These are phyloP conservation scores for Enteromius anoplus DNA, from an alignment of 2,797 vertebrate species.

Conservation along the genomic window DNA sequence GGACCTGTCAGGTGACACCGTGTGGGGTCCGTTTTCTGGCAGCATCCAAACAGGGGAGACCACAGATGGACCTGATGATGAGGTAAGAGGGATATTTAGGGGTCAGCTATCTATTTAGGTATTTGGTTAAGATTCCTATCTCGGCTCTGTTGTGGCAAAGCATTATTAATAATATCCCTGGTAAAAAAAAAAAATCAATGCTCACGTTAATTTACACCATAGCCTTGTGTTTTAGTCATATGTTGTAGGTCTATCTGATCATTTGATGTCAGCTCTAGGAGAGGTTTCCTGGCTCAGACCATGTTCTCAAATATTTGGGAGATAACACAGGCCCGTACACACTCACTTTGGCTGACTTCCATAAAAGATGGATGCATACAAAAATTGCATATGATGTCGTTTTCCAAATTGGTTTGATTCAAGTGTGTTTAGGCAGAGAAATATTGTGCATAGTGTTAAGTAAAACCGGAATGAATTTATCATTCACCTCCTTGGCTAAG, in stretches of 20 bases:
- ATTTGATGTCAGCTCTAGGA: conserved; percentile 73
- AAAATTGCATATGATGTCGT: not conserved
- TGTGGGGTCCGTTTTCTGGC: conserved; percentile 90
- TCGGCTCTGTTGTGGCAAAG: not conserved
- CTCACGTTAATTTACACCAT: not conserved
- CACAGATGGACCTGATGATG: conserved; percentile 65
- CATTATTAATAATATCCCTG: not conserved
- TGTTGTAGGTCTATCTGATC: conserved; percentile 72
- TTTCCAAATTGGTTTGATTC: not conserved
- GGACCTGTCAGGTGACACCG: conserved; percentile 76
- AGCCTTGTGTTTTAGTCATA: conserved; percentile 60
- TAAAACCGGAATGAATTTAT: not conserved
- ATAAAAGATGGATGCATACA: conserved; percentile 13
- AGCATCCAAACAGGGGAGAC: conserved; percentile 77
- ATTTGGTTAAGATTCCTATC: conserved; percentile 26
- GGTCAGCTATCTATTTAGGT: conserved; percentile 54
- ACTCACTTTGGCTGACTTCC: conserved; percentile 29
- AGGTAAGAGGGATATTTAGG: conserved; percentile 67
- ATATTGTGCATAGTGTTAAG: not conserved
- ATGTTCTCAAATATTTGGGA: conserved; percentile 44
- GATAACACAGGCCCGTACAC: conserved; percentile 47
- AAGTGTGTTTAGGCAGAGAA: not conserved
- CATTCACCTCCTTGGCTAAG: conserved; percentile 8
- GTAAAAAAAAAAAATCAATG: not conserved
- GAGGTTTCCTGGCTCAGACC: conserved; percentile 69